Evolutionary conservation across 2,888 invertebrate genomes (phyloP).

Genomic region (Tricholauxania praeusta): DNA sequence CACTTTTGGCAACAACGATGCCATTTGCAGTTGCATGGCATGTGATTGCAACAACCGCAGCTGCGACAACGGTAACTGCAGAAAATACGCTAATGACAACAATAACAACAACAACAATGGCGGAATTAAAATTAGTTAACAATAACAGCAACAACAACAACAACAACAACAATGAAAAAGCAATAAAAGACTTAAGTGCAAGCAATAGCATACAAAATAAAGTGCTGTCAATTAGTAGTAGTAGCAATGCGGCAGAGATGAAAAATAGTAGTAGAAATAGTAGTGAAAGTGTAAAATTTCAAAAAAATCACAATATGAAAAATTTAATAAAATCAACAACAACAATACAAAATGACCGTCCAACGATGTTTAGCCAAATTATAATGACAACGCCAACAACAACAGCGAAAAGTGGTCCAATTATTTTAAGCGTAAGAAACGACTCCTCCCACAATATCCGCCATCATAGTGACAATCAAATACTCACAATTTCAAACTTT

Average conservation of each 20-base stretch:
- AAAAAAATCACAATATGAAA: slow-evolving; percentile 1
- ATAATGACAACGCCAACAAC: background rate
- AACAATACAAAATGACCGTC: slow-evolving; percentile 4
- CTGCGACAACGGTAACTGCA: slow-evolving; percentile 28
- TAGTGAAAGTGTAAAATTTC: slow-evolving; percentile 6
- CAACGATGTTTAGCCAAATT: background rate
- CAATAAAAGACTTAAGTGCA: slow-evolving; percentile 19
- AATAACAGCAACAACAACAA: slow-evolving; percentile 42
- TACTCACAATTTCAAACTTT: background rate
- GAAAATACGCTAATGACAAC: slow-evolving; percentile 4
- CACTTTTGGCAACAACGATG: slow-evolving; percentile 20
- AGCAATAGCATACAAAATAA: background rate
- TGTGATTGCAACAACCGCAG: slow-evolving; percentile 47
- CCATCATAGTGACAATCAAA: too few species aligned
- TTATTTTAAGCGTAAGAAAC: background rate
- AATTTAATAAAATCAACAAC: slow-evolving; percentile 19
- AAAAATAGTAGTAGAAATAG: slow-evolving; percentile 1
- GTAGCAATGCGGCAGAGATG: background rate
- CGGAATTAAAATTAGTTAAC: slow-evolving; percentile 26
- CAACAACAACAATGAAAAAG: slow-evolving; percentile 21
- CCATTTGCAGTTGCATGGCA: slow-evolving; percentile 37
- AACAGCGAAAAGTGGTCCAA: slow-evolving; percentile 23
- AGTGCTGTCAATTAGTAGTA: slow-evolving; percentile 13
- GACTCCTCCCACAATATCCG: too few species aligned
- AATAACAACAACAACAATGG: slow-evolving; percentile 27